phyloP scores from a whole-genome alignment of 30 jellyfish, hydroid and myxozoan species.

The Nemopilema nomurai region DNA sequence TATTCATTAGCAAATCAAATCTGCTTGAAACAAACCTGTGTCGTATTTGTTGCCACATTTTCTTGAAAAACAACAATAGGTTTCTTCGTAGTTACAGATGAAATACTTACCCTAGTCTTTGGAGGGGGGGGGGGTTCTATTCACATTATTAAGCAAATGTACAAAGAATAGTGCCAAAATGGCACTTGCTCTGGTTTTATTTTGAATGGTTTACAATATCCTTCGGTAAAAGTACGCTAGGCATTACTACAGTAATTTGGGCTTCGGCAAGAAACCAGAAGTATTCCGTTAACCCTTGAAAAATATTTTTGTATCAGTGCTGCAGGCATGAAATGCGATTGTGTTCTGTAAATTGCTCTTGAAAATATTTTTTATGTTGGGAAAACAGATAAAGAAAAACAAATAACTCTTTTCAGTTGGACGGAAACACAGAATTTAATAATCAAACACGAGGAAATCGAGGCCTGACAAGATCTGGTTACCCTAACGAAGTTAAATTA shows the following conservation, averaged over 20 bases:
- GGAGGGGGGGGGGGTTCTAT: too few species aligned
- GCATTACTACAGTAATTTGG: neutral
- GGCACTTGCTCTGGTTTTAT: too few species aligned
- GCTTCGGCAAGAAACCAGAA: neutral
- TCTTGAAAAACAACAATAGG: too few species aligned
- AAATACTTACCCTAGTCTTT: too few species aligned
- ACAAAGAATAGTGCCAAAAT: too few species aligned
- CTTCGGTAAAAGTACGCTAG: too few species aligned
- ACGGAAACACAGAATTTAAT: neutral
- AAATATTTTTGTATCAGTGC: neutral
- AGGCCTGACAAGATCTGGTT: neutral
- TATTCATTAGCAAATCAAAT: neutral
- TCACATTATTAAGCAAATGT: too few species aligned
- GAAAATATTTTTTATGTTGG: neutral
- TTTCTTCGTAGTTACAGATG: too few species aligned
- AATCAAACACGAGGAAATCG: neutral
- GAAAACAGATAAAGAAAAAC: neutral
- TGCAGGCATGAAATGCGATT: neutral
- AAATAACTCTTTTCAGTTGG: neutral
- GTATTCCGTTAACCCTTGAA: neutral
- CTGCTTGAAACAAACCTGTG: neutral
- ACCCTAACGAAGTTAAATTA: neutral
- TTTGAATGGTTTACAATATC: too few species aligned
- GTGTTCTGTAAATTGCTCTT: neutral
- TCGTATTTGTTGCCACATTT: too few species aligned